These are phyloP conservation scores for Anoplophora glabripennis DNA, from an alignment of 1,140 invertebrate species.

Conservation along the genomic window DNA sequence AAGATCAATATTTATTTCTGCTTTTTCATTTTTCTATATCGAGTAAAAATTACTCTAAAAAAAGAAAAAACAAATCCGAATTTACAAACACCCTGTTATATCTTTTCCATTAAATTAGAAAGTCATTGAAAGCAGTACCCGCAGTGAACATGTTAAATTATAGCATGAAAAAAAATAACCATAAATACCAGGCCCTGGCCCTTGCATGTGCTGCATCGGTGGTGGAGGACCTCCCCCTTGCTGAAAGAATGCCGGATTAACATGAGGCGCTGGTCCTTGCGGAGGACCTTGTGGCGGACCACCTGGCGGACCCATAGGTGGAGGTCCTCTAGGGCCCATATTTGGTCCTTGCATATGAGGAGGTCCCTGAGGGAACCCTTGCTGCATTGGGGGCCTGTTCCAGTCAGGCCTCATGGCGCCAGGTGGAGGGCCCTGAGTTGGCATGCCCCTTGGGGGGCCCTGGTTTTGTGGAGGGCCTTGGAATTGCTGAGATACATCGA, in stretches of 20 bases:
- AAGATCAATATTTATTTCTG: too few relatives aligned
- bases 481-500: constrained; percentile 44
- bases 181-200: constrained; percentile 30
- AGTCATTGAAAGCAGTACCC: too few relatives aligned
- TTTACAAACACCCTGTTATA: too few relatives aligned
- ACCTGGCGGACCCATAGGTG: constrained; percentile 54
- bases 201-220: constrained; percentile 57
- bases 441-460: constrained; percentile 60
- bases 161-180: too few relatives aligned
- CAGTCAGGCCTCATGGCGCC: constrained; percentile 67
- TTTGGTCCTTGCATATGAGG: constrained; percentile 71
- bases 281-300: constrained; percentile 63
- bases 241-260: constrained; percentile 95
- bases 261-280: constrained; percentile 80
- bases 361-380: constrained; percentile 54
- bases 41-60: too few relatives aligned
- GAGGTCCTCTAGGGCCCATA: constrained; percentile 53
- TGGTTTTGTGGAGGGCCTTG: constrained; percentile 63
- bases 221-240: constrained; percentile 62
- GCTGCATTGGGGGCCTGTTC: constrained; percentile 68
- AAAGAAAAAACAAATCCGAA: too few relatives aligned
- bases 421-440: constrained; percentile 62
- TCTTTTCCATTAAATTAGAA: too few relatives aligned
- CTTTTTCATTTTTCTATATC: too few relatives aligned
- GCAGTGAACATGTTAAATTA: too few relatives aligned